Conservation (phyloP, 2,113 vertebrate genomes). For the Diadophis punctatus region DNA sequence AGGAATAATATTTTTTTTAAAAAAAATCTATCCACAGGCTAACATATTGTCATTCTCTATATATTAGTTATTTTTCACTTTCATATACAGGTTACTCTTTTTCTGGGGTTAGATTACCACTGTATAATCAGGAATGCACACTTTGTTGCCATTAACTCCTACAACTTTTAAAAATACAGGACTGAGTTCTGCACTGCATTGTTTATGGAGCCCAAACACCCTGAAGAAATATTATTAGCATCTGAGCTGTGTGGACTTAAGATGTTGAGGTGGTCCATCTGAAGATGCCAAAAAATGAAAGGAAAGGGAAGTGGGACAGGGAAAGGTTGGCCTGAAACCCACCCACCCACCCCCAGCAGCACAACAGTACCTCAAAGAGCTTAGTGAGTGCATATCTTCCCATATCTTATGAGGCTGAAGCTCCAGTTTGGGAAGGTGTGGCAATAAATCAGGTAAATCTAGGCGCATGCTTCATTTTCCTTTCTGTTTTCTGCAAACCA, state of each 20-base stretch:
- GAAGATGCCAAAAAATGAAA: not conserved
- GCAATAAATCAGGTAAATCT: not conserved
- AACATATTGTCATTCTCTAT: not conserved
- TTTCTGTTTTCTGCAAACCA: not conserved
- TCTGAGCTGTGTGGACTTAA: not conserved
- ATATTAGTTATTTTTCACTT: not conserved
- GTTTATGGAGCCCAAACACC: not conserved
- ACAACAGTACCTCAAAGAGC: not conserved
- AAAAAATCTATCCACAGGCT: not conserved
- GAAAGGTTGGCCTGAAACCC: not conserved
- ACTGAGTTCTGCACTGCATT: not conserved
- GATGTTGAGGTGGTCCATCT: not conserved
- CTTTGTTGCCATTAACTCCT: not conserved
- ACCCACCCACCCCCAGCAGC: not conserved
- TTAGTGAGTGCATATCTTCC: not conserved
- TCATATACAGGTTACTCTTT: not conserved
- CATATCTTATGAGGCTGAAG: not conserved
- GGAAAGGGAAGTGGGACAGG: not conserved
- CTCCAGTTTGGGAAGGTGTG: not conserved
- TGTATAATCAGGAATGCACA: not conserved
- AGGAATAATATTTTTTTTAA: not conserved
- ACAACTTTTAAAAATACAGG: not conserved
- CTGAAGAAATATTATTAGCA: not conserved
- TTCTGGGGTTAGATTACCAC: not conserved
- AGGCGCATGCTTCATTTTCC: not conserved